A percentile compares a stretch with the other conserved stretches of the same genome.
These are phyloP conservation scores for Ivindomyrus marchei DNA, from an alignment of 2,113 vertebrate genomes.

Conservation along the genomic window DNA sequence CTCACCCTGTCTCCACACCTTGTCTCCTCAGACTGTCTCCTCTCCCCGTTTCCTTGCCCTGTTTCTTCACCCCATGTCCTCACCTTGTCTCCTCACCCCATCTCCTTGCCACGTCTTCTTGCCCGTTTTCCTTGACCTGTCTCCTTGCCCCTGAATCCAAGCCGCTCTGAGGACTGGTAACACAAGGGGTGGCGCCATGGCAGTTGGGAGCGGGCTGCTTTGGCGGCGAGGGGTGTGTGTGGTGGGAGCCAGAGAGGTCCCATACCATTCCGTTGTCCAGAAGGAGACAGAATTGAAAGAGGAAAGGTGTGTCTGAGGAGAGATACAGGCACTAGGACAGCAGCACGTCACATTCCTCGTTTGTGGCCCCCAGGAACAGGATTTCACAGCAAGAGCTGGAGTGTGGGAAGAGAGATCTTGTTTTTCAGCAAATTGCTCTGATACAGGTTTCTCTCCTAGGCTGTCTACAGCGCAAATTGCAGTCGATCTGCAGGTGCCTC, in stretches of 20 bases:
- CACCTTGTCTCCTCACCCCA: background rate
- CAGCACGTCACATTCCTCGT: background rate
- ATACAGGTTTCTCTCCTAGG: background rate
- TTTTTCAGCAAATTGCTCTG: background rate
- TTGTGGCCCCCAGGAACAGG: background rate
- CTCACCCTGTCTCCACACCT: background rate
- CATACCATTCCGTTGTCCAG: background rate
- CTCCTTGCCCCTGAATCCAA: background rate
- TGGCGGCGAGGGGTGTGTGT: background rate
- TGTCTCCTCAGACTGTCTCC: background rate
- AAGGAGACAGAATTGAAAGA: conserved; percentile 17
- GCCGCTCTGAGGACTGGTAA: background rate
- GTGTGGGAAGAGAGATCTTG: background rate
- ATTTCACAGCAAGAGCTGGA: background rate
- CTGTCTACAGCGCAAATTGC: background rate
- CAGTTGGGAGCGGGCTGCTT: background rate
- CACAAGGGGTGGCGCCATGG: background rate
- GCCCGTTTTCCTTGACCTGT: background rate
- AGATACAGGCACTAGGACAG: conserved; percentile 27
- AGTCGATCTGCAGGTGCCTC: background rate
- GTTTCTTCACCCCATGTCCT: background rate
- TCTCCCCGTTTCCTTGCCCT: too few species aligned
- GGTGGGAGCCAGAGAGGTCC: background rate
- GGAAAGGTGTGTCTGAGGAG: conserved; percentile 22
- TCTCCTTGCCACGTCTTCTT: background rate